A percentile compares a stretch with the other conserved stretches of the same genome.
phyloP scores from a whole-genome alignment of 1,140 invertebrate species.

The Papilio polytes region DNA sequence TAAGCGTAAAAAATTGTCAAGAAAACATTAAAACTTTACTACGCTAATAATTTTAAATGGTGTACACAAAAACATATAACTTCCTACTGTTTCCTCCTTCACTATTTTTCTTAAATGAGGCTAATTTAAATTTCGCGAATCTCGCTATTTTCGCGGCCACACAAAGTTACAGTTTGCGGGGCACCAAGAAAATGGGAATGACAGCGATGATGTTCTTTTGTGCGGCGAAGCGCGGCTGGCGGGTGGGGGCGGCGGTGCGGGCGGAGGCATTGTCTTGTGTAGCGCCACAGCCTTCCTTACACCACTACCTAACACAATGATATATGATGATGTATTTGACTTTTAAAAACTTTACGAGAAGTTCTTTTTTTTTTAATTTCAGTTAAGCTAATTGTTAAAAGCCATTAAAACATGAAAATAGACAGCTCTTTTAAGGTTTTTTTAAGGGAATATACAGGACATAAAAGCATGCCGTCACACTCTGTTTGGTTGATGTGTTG shows the following conservation, averaged over 20 bases:
- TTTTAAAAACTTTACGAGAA: background rate
- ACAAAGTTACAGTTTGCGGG: slow-evolving; percentile 52
- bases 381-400: background rate
- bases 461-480: too few relatives aligned
- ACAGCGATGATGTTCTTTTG: slow-evolving; percentile 66
- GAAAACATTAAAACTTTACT: too few relatives aligned
- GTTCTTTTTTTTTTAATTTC: too few relatives aligned
- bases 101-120: background rate
- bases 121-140: background rate
- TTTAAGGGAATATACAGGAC: too few relatives aligned
- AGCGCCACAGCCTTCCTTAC: slow-evolving; percentile 15
- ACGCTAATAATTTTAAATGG: too few relatives aligned
- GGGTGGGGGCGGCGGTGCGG: slow-evolving; percentile 37
- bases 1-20: too few relatives aligned
- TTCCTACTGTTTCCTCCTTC: too few relatives aligned
- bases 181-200: slow-evolving; percentile 65
- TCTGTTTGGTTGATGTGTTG: background rate
- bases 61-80: too few relatives aligned
- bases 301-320: background rate
- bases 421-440: background rate
- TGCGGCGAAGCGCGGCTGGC: slow-evolving; percentile 42
- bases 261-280: slow-evolving; percentile 39
- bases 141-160: slow-evolving; percentile 47
- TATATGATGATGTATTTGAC: background rate
- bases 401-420: too few relatives aligned